Evolutionary conservation across 2,888 invertebrate genomes (phyloP), one percentile per base, ranked within the genome.

Genomic region (Drosophila kanekoi): DNA sequence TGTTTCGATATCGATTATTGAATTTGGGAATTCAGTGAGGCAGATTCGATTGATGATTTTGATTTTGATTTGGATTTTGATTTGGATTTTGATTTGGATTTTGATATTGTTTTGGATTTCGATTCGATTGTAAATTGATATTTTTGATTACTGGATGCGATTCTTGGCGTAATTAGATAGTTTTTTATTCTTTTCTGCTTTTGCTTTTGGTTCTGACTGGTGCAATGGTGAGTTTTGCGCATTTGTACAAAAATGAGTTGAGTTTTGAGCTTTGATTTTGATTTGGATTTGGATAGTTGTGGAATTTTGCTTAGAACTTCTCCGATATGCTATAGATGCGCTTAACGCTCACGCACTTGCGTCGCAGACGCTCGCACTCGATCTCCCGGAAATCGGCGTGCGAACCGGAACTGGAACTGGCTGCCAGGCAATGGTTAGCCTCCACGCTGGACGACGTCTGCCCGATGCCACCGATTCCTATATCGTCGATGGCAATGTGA

Each of bases 281-380:
- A 51, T 58, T 43, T 59, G 13, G 41, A 63, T 52, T 72, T 81
- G 20, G 54, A 54, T 52, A 18, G 28, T 32, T 28, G 38, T 52
- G 52, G 40, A 44, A 32, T 52, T 52, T 40, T 28, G 54, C 13
- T 81, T 90, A 91, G 79, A 91, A 91, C 77, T 92, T 91, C 73
- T 92, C 92, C 79, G 91, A 91, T 83, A 91, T 91, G 87, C 91
- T 92, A 89, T 91, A 91, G 81, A 91, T 91, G 87, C 91, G 91
- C 80, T 91, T 91, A 54, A 91, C 90, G 89, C 91, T 91, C 86
- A 91, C 91, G 89, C 91, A 91, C 86, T 91, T 91, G 78, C 91
- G 91, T 65, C 91, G 80, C 79, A 91, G 82, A 61, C 90, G 90
- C 72, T 92, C 92, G 81, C 91, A 91, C 73, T 91, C 91, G 70